These are phyloP conservation scores for Stichodactyla mertensii DNA, from an alignment of 64 coral and sea anemone species.

Conservation along the genomic window DNA sequence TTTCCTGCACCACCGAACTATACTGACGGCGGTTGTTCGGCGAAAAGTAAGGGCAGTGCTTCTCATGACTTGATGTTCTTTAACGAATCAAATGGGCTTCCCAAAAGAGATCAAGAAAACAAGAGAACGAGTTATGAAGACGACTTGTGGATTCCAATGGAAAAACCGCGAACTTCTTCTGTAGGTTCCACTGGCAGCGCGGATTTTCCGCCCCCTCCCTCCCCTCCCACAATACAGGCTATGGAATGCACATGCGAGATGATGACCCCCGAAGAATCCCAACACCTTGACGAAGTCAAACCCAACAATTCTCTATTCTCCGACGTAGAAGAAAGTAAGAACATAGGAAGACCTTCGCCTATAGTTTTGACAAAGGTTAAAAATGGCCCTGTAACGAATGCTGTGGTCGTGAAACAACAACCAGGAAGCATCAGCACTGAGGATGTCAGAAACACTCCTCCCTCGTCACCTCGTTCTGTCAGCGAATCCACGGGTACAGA, in stretches of 20 bases:
- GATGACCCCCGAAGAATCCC: not conserved
- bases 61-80: constrained; percentile 45
- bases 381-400: constrained; percentile 39
- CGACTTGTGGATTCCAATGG: constrained; percentile 20
- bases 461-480: constrained; percentile 4
- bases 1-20: constrained; percentile 30
- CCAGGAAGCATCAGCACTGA: not conserved
- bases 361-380: constrained; percentile 37
- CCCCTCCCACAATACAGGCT: constrained; percentile 12
- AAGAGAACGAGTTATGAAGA: constrained; percentile 16
- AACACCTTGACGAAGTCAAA: not conserved
- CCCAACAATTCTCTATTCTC: constrained; percentile 31
- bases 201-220: constrained; percentile 19
- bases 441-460: not conserved
- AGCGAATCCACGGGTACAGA: constrained; percentile 9
- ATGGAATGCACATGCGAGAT: constrained; percentile 54
- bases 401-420: constrained; percentile 39
- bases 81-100: constrained; percentile 4
- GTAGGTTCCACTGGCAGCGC: constrained; percentile 9
- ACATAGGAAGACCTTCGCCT: constrained; percentile 36
- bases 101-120: constrained; percentile 9
- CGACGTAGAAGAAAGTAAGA: constrained; percentile 12
- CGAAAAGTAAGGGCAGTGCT: not conserved
- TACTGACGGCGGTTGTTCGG: not conserved
- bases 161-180: constrained; percentile 1